Conservation (phyloP, 1,140 invertebrate genomes). For the Cydia splendana region DNA sequence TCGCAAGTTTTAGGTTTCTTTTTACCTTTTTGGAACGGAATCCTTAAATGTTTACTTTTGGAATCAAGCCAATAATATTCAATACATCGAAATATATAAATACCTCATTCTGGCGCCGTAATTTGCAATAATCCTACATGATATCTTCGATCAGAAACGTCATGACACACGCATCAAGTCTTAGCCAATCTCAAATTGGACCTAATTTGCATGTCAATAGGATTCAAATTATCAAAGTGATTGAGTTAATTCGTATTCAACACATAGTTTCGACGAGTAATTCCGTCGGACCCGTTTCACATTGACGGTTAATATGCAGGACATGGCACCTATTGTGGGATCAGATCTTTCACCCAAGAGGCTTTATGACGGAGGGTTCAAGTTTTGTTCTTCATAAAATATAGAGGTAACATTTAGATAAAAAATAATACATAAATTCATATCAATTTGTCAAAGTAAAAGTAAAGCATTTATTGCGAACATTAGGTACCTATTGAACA, state of each 20-base stretch:
- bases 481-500: too few species aligned
- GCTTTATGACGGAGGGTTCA: background rate
- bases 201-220: slow-evolving; percentile 20
- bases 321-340: slow-evolving; percentile 25
- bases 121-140: background rate
- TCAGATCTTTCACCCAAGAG: background rate
- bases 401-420: background rate
- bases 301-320: slow-evolving; percentile 30
- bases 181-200: background rate
- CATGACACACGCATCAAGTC: background rate
- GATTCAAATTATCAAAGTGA: background rate
- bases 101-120: background rate
- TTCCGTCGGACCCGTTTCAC: slow-evolving; percentile 20
- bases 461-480: too few species aligned
- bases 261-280: slow-evolving; percentile 25
- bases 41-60: too few species aligned
- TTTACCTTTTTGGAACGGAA: too few species aligned
- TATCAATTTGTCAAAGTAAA: too few species aligned
- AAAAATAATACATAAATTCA: too few species aligned
- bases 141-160: background rate
- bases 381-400: background rate
- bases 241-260: slow-evolving; percentile 29
- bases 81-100: too few species aligned
- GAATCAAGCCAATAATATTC: too few species aligned
- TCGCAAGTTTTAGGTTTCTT: too few species aligned